Evolutionary conservation across 35 echinoderm and acorn worm species (phyloP), one percentile per base, ranked within the genome.

Genomic region (Ophiothrix spiculata): DNA sequence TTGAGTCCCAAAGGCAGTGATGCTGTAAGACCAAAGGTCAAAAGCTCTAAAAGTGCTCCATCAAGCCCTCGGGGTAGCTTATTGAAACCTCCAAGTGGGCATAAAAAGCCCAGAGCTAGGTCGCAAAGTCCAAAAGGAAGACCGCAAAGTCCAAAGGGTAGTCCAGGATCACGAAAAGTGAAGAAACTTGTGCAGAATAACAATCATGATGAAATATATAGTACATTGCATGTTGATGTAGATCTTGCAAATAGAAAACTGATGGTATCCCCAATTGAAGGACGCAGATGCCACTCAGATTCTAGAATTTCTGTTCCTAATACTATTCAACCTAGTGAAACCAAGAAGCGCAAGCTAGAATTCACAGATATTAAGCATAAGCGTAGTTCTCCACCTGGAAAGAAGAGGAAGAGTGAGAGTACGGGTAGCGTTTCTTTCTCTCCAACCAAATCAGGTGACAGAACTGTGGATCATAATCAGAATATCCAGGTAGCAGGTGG

Each of bases 281-380:
- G 94, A 8, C 56, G 94, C 17, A 77, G 88, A 32, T 97, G 94
- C 39, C 15, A 93, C 1, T 97, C 94, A 12, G 94, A 97, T 69
- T 97, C 94, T 1, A 93, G 77, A 77, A 31, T 97, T 2, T 77
- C 39, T 1, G 80, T 84, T 45, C 64, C 82, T 38, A 76, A 63
- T 25, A 83, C 74, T 32, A 84, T 88, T 76, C 49, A 79, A 29
- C 86, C 75, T 0, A 86, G 81, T 19, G 69, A 79, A n/a, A 83
- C 37, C 74, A 79, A 83, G 56, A 97, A 97, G 76, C 75, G 94
- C 64, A 97, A 97, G 76, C 23, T 97, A 36, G 86, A 97, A 28
- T 93, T 97, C 13, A 79, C 46, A 23, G 46, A 80, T 39, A 46
- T 81, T 25, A 41, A 17, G 21, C 54, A 54, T 36, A 81, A 40